Base-by-base conservation (phyloP, 2,888 invertebrate genomes). In the Celastrina argiolus region DNA sequence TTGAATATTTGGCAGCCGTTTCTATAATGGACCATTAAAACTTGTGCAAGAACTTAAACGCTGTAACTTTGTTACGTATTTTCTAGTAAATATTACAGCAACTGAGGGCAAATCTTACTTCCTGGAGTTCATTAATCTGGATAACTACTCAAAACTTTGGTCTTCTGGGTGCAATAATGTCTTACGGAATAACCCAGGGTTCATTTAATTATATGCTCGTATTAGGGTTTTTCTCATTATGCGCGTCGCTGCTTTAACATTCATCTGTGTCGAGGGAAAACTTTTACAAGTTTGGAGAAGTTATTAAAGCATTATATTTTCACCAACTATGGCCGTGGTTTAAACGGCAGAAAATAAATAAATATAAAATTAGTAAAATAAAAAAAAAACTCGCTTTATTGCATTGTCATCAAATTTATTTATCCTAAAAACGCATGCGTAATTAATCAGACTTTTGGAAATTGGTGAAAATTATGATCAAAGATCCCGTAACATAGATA, bases 51-150 rank as follows among this genome's bases (percentile, higher is more conserved):
- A 22, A 61, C 36, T 39, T 61, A 18, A 59, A 59, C 28, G 18
- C 16, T 58, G n/a, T 36, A 36, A 59, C 34, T 59, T 59, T 59
- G 18, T 45, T 39, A 39, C 31, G 16, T 31, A 59, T 61, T 61
- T 61, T 22, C 61, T 36, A 36, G 22, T 61, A 22, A 39, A 61
- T 61, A 61, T 36, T 39, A 61, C 18, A 39, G 36, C 12, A 1
- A 39, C 39, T 36, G 34, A 28, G 28, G 51, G 31, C 59, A 18
- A 59, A 59, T 59, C 31, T 18, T n/a, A 8, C 61, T 61, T 61
- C 22, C 18, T 39, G 12, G 73, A 75, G 73, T 76, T 75, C 73
- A 73, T 76, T 74, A 75, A 78, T 78, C 75, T 75, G 72, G 69
- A 74, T 68, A 72, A 70, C 69, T 73, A 70, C 71, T 73, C 71